Base-by-base conservation (phyloP, 2,797 vertebrate species). In the Dallia pectoralis region DNA sequence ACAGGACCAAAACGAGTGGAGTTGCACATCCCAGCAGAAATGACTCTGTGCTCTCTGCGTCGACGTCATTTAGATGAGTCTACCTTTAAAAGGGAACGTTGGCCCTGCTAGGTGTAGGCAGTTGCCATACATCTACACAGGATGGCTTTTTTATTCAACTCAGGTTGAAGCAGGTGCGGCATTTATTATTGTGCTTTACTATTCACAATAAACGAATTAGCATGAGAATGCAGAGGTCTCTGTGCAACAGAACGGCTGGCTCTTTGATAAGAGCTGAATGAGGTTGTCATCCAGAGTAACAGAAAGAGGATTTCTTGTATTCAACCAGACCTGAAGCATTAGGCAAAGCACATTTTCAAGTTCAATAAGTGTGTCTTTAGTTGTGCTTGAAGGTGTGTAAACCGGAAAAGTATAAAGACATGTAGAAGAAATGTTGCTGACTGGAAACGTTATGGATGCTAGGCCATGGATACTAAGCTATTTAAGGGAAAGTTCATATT, bases 161-260 rank as follows among this genome's bases (percentile, higher is more conserved):
- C 30, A 74, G 79, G 83, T 76, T 25, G 77, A 74, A 27, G 68
- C 83, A 88, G 84, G 76, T 87, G 88, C 71, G 36, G 74, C 59
- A 66, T 40, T 72, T 49, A 80, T 82, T 84, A 67, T 83, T 66
- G 68, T 22, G 0, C 33, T 74, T 80, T 76, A 68, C 51, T 69
- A 80, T 85, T 81, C 73, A 86, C 82, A 88, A 86, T 87, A 77
- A 84, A 72, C 78, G 74, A 72, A 87, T 89, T 87, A 87, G 80
- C 87, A 91, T 88, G 69, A 81, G 81, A 89, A 90, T 84, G 72
- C 81, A 12, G 59, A 11, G 18, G 75, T 71, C 73, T 56, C 51
- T 79, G 75, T 82, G 77, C 27, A 63, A 66, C 53, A 73, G 71
- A 63, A 72, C 74, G 71, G 83, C 82, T 78, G 78, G 64, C 69